These are phyloP conservation scores for Sula dactylatra DNA, from an alignment of 2,113 vertebrate species.

Conservation along the genomic window DNA sequence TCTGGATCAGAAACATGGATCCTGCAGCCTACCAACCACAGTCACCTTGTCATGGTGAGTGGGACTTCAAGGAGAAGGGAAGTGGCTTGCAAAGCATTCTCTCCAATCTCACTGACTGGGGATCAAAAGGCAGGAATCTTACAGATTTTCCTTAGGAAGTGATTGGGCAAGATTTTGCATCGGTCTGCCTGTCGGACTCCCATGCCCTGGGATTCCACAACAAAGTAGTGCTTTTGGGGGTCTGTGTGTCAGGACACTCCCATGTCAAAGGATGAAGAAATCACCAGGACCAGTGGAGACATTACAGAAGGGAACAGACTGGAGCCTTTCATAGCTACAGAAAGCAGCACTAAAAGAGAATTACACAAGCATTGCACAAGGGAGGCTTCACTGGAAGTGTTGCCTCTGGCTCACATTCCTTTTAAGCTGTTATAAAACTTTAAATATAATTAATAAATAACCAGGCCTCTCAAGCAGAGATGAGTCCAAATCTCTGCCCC, in stretches of 20 bases:
- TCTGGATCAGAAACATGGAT: not conserved
- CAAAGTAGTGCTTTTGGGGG: not conserved
- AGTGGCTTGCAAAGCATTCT: not conserved
- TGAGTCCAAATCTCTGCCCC: slow-evolving; percentile 53
- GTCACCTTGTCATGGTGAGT: not conserved
- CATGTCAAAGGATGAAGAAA: not conserved
- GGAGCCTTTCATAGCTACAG: not conserved
- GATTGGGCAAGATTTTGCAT: not conserved
- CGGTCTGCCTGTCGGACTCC: not conserved
- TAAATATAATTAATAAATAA: slow-evolving; percentile 75
- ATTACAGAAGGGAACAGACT: not conserved
- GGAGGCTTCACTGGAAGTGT: slow-evolving; percentile 35
- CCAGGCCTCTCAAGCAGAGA: slow-evolving; percentile 42
- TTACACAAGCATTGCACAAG: slow-evolving; percentile 48
- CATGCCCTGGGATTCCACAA: not conserved
- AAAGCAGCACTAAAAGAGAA: not conserved
- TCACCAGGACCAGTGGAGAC: not conserved
- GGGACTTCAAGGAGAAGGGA: not conserved
- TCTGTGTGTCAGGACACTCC: not conserved
- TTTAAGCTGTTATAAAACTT: slow-evolving; percentile 69
- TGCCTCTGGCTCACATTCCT: slow-evolving; percentile 53
- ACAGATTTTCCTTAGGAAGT: not conserved
- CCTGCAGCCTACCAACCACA: not conserved
- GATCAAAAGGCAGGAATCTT: not conserved
- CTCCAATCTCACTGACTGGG: not conserved